These are phyloP conservation scores for Druon quercuslanigerum DNA, from an alignment of 1,140 invertebrate species.

Conservation along the genomic window DNA sequence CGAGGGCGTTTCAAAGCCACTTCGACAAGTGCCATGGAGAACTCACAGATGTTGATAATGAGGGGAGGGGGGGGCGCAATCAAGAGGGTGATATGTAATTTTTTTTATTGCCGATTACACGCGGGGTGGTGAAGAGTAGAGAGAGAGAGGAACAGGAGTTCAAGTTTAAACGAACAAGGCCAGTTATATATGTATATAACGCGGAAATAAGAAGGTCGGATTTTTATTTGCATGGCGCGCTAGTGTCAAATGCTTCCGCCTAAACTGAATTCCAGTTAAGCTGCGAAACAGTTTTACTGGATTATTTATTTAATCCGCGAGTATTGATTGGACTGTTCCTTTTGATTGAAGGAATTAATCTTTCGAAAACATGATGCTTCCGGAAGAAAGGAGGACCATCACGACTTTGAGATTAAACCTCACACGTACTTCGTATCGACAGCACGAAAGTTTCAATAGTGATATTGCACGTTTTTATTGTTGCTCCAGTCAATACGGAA, in stretches of 20 bases:
- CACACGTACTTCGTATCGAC: background rate
- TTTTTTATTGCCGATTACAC: slow-evolving; percentile 1
- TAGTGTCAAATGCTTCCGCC: background rate
- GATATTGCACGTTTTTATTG: slow-evolving; percentile 9
- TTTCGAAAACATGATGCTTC: too few relatives aligned
- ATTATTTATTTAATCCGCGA: too few relatives aligned
- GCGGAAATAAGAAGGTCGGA: slow-evolving; percentile 31
- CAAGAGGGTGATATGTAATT: background rate
- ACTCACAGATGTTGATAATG: slow-evolving; percentile 19
- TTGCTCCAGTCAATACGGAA: slow-evolving; percentile 4
- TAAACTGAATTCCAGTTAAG: background rate
- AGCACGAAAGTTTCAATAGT: background rate
- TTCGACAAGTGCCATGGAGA: slow-evolving; percentile 11
- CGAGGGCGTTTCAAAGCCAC: background rate
- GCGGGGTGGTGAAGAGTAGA: background rate
- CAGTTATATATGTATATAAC: slow-evolving; percentile 21
- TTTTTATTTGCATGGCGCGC: slow-evolving; percentile 1
- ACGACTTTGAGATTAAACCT: background rate
- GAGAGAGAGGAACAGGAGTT: slow-evolving; percentile 17
- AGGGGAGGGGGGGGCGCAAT: background rate
- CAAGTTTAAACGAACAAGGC: slow-evolving; percentile 24
- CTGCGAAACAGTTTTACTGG: too few relatives aligned
- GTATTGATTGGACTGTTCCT: too few relatives aligned
- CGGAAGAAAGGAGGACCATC: too few relatives aligned
- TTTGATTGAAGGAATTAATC: too few relatives aligned